phyloP scores from a whole-genome alignment of 2,888 invertebrate species.

The Cordilura impudica region DNA sequence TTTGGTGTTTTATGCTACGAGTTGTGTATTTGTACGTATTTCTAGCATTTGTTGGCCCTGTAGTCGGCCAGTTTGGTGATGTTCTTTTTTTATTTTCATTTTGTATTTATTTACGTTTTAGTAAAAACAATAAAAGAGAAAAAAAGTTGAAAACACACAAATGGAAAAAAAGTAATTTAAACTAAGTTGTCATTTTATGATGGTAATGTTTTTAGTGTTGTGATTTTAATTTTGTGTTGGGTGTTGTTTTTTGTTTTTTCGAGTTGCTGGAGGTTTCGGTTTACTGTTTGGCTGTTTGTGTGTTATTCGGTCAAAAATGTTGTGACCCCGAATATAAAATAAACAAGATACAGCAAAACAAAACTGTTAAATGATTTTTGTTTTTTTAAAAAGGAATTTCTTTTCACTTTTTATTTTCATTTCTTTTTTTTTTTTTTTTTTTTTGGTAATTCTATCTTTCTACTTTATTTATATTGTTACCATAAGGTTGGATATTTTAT shows the following conservation, averaged over 20 bases:
- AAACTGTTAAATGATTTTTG: constrained; percentile 18
- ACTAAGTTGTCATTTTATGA: constrained; percentile 55
- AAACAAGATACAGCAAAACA: neutral
- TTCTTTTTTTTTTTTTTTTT: no score
- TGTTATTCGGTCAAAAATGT: constrained; percentile 5
- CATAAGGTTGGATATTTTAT: no score
- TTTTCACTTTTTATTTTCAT: no score
- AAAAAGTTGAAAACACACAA: constrained; percentile 11
- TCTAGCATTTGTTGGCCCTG: constrained; percentile 16
- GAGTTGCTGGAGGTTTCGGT: neutral
- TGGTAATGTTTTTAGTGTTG: constrained; percentile 31
- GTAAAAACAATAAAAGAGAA: neutral
- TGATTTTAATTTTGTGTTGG: constrained; percentile 43
- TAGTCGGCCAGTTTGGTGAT: constrained; percentile 29
- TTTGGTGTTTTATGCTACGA: neutral
- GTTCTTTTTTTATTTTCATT: constrained; percentile 11
- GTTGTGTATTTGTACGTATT: neutral
- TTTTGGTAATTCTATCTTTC: no score
- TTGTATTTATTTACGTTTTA: constrained; percentile 27
- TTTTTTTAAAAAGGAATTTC: neutral
- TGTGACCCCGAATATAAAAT: constrained; percentile 41
- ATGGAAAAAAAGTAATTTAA: constrained; percentile 43
- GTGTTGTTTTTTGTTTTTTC: constrained; percentile 10
- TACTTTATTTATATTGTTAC: no score
- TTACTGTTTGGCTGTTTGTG: neutral